phyloP scores from a whole-genome alignment of 2,797 vertebrate species.

The Anableps anableps region DNA sequence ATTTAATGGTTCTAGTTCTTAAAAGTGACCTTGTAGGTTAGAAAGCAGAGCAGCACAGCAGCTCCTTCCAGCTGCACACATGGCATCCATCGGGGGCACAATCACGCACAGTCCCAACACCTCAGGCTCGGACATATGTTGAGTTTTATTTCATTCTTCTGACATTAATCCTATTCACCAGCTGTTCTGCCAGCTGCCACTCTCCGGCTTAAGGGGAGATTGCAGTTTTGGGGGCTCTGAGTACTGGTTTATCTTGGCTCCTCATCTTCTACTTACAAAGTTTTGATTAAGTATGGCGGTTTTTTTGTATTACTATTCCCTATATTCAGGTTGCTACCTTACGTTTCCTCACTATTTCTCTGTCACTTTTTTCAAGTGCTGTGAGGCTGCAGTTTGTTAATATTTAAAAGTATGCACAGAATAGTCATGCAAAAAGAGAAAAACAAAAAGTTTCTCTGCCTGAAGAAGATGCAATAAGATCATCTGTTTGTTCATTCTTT shows the following conservation, averaged over 20 bases:
- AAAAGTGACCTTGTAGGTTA: conserved; percentile 98
- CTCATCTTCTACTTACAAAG: conserved; percentile 80
- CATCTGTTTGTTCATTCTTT: conserved; percentile 33
- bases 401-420: conserved; percentile 33
- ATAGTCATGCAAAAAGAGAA: conserved; percentile 35
- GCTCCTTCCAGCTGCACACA: conserved; percentile 98
- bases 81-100: conserved; percentile 97
- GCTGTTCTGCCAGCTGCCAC: conserved; percentile 99
- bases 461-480: conserved; percentile 6
- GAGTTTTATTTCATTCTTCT: conserved; percentile 99
- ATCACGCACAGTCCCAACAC: conserved; percentile 98
- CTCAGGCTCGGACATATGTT: conserved; percentile 99
- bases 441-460: conserved; percentile 21
- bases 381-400: conserved; percentile 37
- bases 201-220: conserved; percentile 96
- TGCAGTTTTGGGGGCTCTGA: conserved; percentile 95
- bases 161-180: conserved; percentile 99
- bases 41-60: conserved; percentile 86
- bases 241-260: conserved; percentile 86
- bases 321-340: conserved; percentile 68
- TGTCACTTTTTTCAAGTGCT: conserved; percentile 53
- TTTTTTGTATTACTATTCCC: conserved; percentile 55
- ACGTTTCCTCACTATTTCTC: conserved; percentile 33
- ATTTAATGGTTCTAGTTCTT: conserved; percentile 90
- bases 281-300: conserved; percentile 77